phyloP scores from a whole-genome alignment of 2,797 vertebrate genomes.

The Sibirionetta formosa region DNA sequence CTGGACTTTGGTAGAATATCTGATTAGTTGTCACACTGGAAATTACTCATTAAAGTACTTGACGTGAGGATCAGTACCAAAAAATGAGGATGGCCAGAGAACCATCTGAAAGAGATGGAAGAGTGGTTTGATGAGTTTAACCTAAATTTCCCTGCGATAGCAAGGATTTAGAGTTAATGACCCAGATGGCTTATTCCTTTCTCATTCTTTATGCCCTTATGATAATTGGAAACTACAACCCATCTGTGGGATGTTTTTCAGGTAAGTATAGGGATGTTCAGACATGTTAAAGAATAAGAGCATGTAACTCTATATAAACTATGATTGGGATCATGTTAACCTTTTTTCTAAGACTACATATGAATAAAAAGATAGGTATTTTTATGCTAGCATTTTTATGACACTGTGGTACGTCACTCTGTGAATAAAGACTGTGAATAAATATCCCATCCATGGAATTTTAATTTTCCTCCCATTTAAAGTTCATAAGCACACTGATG shows the following conservation, averaged over 20 bases:
- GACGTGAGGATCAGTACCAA: background rate
- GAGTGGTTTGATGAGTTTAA: background rate
- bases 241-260: background rate
- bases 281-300: background rate
- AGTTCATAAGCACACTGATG: background rate
- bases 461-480: constrained; percentile 53
- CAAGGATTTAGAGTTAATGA: background rate
- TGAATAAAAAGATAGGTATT: constrained; percentile 30
- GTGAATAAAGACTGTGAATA: constrained; percentile 67
- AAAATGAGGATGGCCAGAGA: background rate
- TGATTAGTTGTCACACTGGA: background rate
- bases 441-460: constrained; percentile 58
- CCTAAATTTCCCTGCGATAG: background rate
- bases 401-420: constrained; percentile 3
- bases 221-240: background rate
- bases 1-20: background rate
- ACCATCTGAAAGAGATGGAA: background rate
- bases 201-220: background rate
- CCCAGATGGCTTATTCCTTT: background rate
- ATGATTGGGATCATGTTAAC: background rate
- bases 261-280: background rate
- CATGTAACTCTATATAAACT: background rate
- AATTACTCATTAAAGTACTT: background rate
- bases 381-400: constrained; percentile 62
- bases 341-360: constrained; percentile 33